Conservation (phyloP, 1,140 invertebrate genomes). For the Musca domestica region DNA sequence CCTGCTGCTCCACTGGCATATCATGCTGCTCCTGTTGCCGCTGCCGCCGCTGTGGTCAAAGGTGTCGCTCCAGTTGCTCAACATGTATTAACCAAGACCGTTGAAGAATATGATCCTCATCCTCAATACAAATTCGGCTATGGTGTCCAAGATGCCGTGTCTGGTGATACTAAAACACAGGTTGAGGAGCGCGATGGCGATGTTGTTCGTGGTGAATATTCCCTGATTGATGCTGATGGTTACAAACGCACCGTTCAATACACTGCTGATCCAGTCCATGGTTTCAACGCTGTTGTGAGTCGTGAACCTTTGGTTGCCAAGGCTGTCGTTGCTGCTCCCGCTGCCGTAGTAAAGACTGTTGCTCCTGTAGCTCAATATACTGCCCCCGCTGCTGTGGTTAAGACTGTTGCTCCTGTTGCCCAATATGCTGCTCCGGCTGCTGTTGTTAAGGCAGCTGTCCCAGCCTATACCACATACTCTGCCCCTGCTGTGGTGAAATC, state of each 20-base stretch:
- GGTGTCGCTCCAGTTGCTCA: constrained; percentile 15
- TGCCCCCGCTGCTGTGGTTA: background rate
- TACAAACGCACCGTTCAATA: constrained; percentile 57
- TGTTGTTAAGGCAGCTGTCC: constrained; percentile 26
- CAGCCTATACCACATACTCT: background rate
- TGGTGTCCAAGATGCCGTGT: constrained; percentile 55
- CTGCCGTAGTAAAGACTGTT: constrained; percentile 27
- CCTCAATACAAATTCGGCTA: constrained; percentile 56
- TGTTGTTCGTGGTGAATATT: constrained; percentile 56
- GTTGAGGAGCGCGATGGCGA: constrained; percentile 59
- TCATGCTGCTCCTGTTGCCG: constrained; percentile 24
- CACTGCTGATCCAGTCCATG: constrained; percentile 55
- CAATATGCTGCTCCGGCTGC: constrained; percentile 37
- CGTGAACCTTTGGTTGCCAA: constrained; percentile 40
- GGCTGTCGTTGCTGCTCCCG: constrained; percentile 31
- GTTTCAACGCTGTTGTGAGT: constrained; percentile 54
- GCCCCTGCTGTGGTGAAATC: constrained; percentile 36
- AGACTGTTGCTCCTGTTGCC: constrained; percentile 20
- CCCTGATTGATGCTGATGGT: constrained; percentile 58
- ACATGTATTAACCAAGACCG: constrained; percentile 27
- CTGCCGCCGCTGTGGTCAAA: background rate
- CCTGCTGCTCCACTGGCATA: constrained; percentile 28
- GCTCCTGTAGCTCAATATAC: background rate
- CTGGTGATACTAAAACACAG: constrained; percentile 58
- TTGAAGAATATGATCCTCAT: constrained; percentile 38